Evolutionary conservation across 2,888 invertebrate species (phyloP).

Genomic region (Archaeoteleia sp.): DNA sequence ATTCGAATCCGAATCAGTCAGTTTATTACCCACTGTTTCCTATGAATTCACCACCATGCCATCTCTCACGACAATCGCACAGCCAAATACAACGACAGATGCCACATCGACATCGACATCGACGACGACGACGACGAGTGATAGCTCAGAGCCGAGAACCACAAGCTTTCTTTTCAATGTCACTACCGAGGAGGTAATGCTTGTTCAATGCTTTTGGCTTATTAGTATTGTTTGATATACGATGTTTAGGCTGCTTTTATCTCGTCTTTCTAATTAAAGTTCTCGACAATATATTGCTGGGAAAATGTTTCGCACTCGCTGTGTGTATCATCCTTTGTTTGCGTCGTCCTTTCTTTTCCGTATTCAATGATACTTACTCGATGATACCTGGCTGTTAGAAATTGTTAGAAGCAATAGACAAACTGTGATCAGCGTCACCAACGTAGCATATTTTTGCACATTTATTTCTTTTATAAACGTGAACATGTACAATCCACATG

Average conservation of each 20-base stretch:
- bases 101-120: constrained; percentile 47
- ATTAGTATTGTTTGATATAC: constrained; percentile 1
- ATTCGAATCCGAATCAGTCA: constrained; percentile 52
- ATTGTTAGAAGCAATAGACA: too few species aligned
- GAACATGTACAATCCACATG: too few species aligned
- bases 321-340: too few species aligned
- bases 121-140: constrained; percentile 43
- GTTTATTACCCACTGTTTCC: constrained; percentile 49
- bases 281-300: too few species aligned
- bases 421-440: too few species aligned
- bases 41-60: constrained; percentile 56
- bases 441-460: too few species aligned
- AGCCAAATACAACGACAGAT: constrained; percentile 27
- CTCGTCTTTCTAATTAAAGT: neutral
- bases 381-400: too few species aligned
- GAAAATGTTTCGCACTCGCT: too few species aligned
- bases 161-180: constrained; percentile 64
- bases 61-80: constrained; percentile 10
- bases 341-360: too few species aligned
- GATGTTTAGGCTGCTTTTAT: neutral
- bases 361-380: too few species aligned
- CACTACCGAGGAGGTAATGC: constrained; percentile 73
- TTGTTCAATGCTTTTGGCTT: constrained; percentile 59
- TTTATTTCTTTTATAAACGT: too few species aligned
- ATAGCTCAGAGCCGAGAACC: constrained; percentile 46